Evolutionary conservation across 1,140 invertebrate genomes (phyloP).

Genomic region (Trachymyrmex cornetzi): DNA sequence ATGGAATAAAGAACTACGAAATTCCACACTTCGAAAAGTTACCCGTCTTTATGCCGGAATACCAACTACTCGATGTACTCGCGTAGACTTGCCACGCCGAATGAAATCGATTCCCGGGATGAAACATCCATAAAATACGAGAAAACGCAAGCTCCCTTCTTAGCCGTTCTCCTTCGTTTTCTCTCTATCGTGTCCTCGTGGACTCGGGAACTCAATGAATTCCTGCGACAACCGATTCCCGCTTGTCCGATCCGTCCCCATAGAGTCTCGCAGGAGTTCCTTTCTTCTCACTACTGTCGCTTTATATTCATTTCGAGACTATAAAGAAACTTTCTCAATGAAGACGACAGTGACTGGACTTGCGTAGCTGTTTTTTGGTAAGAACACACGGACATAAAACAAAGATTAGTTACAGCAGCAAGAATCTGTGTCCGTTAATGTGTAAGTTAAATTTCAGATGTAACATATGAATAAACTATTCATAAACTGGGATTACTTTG

Average conservation of each 20-base stretch:
- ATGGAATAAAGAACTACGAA: not conserved
- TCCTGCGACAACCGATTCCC: constrained; percentile 50
- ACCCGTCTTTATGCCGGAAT: constrained; percentile 59
- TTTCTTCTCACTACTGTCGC: not conserved
- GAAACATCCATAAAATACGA: constrained; percentile 64
- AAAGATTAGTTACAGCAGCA: too few relatives aligned
- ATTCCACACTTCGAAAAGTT: constrained; percentile 48
- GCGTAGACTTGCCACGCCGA: constrained; percentile 36
- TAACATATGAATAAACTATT: too few relatives aligned
- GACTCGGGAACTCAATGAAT: constrained; percentile 36
- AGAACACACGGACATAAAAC: not conserved
- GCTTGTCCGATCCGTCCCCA: not conserved
- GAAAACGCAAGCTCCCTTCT: constrained; percentile 2
- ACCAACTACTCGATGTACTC: constrained; percentile 66
- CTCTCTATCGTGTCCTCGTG: not conserved
- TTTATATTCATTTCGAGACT: constrained; percentile 42
- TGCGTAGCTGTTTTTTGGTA: constrained; percentile 55
- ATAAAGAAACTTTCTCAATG: not conserved
- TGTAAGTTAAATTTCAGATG: too few relatives aligned
- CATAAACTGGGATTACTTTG: too few relatives aligned
- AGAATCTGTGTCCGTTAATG: too few relatives aligned
- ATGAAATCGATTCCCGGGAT: constrained; percentile 65
- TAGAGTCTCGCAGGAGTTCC: constrained; percentile 33
- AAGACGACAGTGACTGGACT: constrained; percentile 57
- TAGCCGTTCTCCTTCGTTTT: not conserved